Percentiles rank a stretch among this genome's conserved stretches.
These are phyloP conservation scores for Clistopyga incitator DNA, from an alignment of 2,888 invertebrate species.

Conservation along the genomic window DNA sequence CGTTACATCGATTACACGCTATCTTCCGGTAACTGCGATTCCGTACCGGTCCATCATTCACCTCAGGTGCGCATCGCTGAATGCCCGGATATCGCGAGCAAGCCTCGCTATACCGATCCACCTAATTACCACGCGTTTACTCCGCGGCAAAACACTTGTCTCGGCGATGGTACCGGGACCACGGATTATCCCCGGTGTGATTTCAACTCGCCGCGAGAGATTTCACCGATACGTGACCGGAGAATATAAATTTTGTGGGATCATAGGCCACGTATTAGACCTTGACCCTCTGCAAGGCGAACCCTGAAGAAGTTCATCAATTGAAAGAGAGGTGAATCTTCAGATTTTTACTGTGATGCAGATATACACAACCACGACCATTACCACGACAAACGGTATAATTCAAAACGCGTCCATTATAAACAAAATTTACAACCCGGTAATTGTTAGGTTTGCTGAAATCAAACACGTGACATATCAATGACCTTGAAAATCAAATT, in stretches of 20 bases:
- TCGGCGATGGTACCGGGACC: background rate
- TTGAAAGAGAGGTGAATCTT: background rate
- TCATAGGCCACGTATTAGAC: background rate
- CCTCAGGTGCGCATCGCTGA: constrained; percentile 10
- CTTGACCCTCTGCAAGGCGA: background rate
- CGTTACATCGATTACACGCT: constrained; percentile 61
- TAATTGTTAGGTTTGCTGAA: too few relatives aligned
- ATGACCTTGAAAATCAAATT: too few relatives aligned
- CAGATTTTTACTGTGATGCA: too few relatives aligned
- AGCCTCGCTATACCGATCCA: constrained; percentile 37
- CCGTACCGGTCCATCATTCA: constrained; percentile 62
- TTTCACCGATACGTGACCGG: constrained; percentile 53
- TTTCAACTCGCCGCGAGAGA: constrained; percentile 44
- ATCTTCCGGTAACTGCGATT: constrained; percentile 59
- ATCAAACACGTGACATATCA: too few relatives aligned
- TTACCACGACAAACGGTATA: too few relatives aligned
- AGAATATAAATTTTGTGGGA: constrained; percentile 53
- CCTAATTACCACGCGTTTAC: constrained; percentile 62
- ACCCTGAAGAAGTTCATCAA: background rate
- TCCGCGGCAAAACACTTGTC: constrained; percentile 46
- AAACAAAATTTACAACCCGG: too few relatives aligned
- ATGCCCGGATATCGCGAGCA: background rate
- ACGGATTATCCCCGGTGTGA: constrained; percentile 45
- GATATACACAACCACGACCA: too few relatives aligned
- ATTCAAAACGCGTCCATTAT: too few relatives aligned